Conservation (phyloP, 1,140 invertebrate species). For the Eubasilissa regina region DNA sequence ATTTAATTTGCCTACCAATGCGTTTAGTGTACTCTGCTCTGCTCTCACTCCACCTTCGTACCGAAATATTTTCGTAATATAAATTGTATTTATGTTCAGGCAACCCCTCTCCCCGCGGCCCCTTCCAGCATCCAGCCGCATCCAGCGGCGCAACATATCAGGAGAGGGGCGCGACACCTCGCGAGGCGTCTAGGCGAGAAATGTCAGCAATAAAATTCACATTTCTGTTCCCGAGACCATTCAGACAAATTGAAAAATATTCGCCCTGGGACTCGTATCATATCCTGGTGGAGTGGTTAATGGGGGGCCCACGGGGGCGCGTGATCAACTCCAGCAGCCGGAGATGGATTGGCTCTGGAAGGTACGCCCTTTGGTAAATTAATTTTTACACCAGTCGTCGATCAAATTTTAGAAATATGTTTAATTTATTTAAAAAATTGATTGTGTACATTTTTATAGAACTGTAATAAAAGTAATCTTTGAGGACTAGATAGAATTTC, state of each 20-base stretch:
- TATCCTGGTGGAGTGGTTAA: slow-evolving; percentile 19
- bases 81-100: slow-evolving; percentile 58
- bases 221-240: slow-evolving; percentile 63
- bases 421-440: too few species aligned
- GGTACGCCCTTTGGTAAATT: slow-evolving; percentile 13
- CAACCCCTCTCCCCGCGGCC: slow-evolving; percentile 66
- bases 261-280: slow-evolving; percentile 55
- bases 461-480: too few species aligned
- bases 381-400: too few species aligned
- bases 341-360: slow-evolving; percentile 2
- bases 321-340: slow-evolving; percentile 4
- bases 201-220: slow-evolving; percentile 61
- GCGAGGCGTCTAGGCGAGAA: slow-evolving; percentile 68
- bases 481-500: too few species aligned
- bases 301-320: slow-evolving; percentile 6
- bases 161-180: slow-evolving; percentile 64
- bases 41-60: neutral
- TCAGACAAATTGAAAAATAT: slow-evolving; percentile 69
- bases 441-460: too few species aligned
- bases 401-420: too few species aligned
- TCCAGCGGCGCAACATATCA: slow-evolving; percentile 71
- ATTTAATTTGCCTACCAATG: neutral
- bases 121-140: slow-evolving; percentile 67
- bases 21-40: slow-evolving; percentile 2
- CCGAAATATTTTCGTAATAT: slow-evolving; percentile 51